Evolutionary conservation across 2,888 invertebrate species (phyloP), one percentile per base, ranked within the genome.

Genomic region (Amphimallon solstitiale): DNA sequence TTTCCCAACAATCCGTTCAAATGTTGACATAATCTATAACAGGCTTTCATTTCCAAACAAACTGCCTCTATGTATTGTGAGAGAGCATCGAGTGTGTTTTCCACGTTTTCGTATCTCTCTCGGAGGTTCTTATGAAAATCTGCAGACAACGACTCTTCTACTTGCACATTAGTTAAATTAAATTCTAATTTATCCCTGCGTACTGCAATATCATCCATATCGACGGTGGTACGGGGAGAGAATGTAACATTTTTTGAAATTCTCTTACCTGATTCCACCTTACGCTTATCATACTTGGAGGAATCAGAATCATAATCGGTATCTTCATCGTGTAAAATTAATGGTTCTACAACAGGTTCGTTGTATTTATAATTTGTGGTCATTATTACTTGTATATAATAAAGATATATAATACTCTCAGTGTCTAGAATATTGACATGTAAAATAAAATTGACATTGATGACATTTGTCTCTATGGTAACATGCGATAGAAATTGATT

Each of bases 171-270:
- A 10, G 70, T 66, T 14, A 71, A 40, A 38, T 69, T 67, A 37
- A 71, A 38, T 70, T 70, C 70, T 29, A 71, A 35, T 45, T 70
- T 68, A 19, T 71, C 69, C 1, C 71, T 62, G 19, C 63, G 52
- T 9, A 62, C 12, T 1, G 64, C 60, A 14, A 68, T 66, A 34
- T 71, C 70, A 5, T 64, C 48, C 1, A 69, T 62, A 38, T 59
- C 56, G 5, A 49, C 43, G 37, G 14, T 48, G 9, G 46, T 60
- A 7, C 59, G 35, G 0, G 56, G 60, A 5, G 60, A 65, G 17
- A 65, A 65, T 7, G 59, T 65, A 12, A 65, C 65, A 7, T 37
- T 60, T 14, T 60, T 65, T 10, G 45, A 6, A 29, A 37, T 17
- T 10, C 54, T 21, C 5, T 17, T 63, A 7, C 34, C 37, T 7